Base-by-base conservation (phyloP, 2,113 vertebrate genomes). In the Desmodus rotundus region DNA sequence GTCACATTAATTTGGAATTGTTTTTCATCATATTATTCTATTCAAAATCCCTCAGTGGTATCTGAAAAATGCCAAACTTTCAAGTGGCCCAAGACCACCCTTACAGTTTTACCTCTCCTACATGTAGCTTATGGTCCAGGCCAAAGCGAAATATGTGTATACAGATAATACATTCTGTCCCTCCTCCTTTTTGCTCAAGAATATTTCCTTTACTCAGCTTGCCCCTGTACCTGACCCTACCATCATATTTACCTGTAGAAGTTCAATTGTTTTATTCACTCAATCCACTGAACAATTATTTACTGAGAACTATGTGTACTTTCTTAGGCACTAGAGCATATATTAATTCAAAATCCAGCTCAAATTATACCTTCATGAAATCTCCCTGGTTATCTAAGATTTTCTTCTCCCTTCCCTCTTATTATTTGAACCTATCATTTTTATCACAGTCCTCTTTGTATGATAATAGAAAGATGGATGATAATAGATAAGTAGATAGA, bases 21-120 rank as follows among this genome's bases (percentile, higher is more conserved):
- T 84, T 90, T 88, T 90, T 67, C 26, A 96, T 74, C 36, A 86
- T 87, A 38, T 56, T 87, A 83, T 52, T 90, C 61, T 36, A 77
- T 72, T 83, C 36, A 95, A 86, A 95, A 90, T 82, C 15, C 43
- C 85, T 92, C 50, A 74, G 6, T 70, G 56, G 50, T 36, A 95
- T 72, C n/a, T 19, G 47, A 47, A 77, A 43, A 95, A 82, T 76
- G 43, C 10, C 68, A 81, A 89, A 91, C 17, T 70, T 88, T 33
- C 24, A 54, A 50, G 16, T 58, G 17, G 12, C 9, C 17, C 72
- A 45, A 54, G 43, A 38, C 16, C 8, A 85, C 15, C 15, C 22
- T 90, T 56, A 80, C 9, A 80, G 36, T 84, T 83, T 91, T 61
- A 93, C 67, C 61, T 68, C 17, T 88, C 17, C 65, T 84, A 92